phyloP scores from a whole-genome alignment of 2,797 vertebrate genomes.

The Poeciliopsis presidionis region DNA sequence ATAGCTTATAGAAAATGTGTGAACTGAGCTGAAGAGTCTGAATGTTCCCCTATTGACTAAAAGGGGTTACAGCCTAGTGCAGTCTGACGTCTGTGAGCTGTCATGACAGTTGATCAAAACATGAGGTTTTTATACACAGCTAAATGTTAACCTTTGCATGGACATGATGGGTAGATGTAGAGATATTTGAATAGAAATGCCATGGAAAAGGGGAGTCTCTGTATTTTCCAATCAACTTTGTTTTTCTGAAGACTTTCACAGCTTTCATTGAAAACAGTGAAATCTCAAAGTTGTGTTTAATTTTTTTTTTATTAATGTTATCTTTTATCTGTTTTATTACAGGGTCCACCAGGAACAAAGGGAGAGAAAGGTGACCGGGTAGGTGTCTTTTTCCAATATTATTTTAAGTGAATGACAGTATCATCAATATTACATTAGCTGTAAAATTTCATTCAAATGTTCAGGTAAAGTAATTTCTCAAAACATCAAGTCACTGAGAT shows the following conservation, averaged over 20 bases:
- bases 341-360: constrained; percentile 88
- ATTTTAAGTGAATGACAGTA: neutral
- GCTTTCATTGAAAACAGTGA: neutral
- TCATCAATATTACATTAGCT: neutral
- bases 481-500: neutral
- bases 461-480: neutral
- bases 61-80: neutral
- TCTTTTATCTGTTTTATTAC: constrained; percentile 32
- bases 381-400: constrained; percentile 52
- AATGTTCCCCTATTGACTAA: neutral
- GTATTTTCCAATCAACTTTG: neutral
- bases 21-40: neutral
- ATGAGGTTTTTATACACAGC: neutral
- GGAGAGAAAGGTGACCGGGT: constrained; percentile 95
- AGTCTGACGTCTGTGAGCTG: neutral
- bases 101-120: neutral
- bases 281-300: too few relatives aligned
- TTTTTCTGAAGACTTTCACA: neutral
- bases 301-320: neutral
- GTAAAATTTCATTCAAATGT: neutral
- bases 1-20: neutral
- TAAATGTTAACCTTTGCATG: neutral
- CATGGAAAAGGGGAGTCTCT: neutral
- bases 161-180: neutral
- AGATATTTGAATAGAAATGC: neutral